These are phyloP conservation scores for Amphipoea oculea DNA, from an alignment of 2,888 invertebrate species.

Conservation along the genomic window DNA sequence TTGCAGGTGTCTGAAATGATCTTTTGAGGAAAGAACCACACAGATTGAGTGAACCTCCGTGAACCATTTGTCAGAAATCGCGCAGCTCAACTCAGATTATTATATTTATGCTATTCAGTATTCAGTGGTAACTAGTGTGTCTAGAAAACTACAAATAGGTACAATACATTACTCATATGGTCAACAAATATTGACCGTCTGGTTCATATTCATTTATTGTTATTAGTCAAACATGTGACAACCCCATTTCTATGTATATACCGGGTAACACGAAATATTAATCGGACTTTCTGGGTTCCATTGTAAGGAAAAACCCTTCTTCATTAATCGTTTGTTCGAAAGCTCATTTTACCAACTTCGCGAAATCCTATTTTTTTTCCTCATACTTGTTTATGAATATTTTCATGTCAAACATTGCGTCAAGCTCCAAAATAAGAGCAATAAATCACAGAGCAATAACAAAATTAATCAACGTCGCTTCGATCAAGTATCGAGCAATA, in stretches of 20 bases:
- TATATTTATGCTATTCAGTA: background rate
- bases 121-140: background rate
- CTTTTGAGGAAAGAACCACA: background rate
- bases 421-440: conserved; percentile 29
- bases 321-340: background rate
- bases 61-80: background rate
- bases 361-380: background rate
- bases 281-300: background rate
- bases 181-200: background rate
- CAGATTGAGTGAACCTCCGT: background rate
- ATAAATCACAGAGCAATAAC: conserved; percentile 45
- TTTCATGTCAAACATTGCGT: background rate
- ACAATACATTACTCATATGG: background rate
- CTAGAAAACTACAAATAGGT: background rate
- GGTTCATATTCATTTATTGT: background rate
- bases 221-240: background rate
- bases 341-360: background rate
- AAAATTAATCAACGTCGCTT: conserved; percentile 53
- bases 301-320: background rate
- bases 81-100: background rate
- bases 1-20: background rate
- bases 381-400: background rate
- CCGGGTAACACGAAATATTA: conserved; percentile 1
- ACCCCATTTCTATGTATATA: background rate
- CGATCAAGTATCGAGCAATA: conserved; percentile 26